Base-by-base conservation (phyloP, 2,113 vertebrate genomes). In the Todiramphus saurophagus region DNA sequence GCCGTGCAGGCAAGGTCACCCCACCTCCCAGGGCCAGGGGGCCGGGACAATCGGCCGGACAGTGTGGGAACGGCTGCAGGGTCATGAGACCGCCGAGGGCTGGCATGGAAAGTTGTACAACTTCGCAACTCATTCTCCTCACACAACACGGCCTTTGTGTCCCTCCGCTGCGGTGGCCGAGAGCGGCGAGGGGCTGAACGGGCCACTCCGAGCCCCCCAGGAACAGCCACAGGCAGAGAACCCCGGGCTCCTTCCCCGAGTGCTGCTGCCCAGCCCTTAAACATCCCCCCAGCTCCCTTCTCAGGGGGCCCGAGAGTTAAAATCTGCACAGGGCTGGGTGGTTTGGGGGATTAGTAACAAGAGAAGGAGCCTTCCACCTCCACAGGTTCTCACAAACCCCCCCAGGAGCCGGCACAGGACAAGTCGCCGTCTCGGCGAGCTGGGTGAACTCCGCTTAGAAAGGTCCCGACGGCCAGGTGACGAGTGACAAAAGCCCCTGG, bases 141-240 rank as follows among this genome's bases (percentile, higher is more conserved):
- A 3, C 94, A 96, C 96, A 97, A 95, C 79, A 48, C 28, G 15
- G n/a, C 96, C 90, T 97, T 96, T 97, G 96, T 96, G 93, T 80
- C 53, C 84, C 33, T 7, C 20, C 2, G 35, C 74, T 16, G 43
- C 7, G 1, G 80, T 3, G 43, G 37, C 74, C 2, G 30, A 62
- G 62, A 59, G 5, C 1, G 0, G 18, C 1, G 4, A 51, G 86
- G 94, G 93, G n/a, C 63, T 55, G 55, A 11, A 11, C 1, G 10
- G 70, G 60, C 51, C 8, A 5, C 9, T 23, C 55, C 0, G 1
- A 83, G 63, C 19, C 78, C 81, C 56, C 73, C 72, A 13, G 27
- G 13, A 17, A 20, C 0, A 3, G 41, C 46, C 53, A 50, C 7
- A 2, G 9, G 18, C n/a, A 19, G 37, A 69, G 51, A 66, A 2